Percentiles rank a stretch among this genome's conserved stretches.
These are phyloP conservation scores for Cistogaster globosa DNA, from an alignment of 2,888 invertebrate species.

Conservation along the genomic window DNA sequence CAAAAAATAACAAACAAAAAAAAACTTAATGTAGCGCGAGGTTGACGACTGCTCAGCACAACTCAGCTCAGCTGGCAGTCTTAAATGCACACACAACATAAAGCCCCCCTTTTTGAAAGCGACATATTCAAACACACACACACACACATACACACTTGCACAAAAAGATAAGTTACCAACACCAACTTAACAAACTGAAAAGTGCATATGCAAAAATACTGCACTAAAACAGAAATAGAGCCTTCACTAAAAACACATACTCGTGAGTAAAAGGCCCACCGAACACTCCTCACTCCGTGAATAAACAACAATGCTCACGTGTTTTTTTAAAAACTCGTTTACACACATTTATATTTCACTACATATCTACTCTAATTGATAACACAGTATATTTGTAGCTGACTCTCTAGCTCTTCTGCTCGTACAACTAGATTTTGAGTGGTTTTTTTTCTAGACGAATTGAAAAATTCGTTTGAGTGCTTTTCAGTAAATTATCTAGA, in stretches of 20 bases:
- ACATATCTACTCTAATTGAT: not conserved
- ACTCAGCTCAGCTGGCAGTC: slow-evolving; percentile 61
- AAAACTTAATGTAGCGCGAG: slow-evolving; percentile 79
- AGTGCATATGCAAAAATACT: slow-evolving; percentile 71
- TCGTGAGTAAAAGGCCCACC: slow-evolving; percentile 13
- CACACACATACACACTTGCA: not conserved
- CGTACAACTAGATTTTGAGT: slow-evolving; percentile 48
- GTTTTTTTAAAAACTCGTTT: slow-evolving; percentile 34
- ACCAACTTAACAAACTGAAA: slow-evolving; percentile 16
- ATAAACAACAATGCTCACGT: slow-evolving; percentile 45
- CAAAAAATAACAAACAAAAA: slow-evolving; percentile 63
- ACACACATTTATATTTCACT: not conserved
- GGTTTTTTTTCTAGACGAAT: not conserved
- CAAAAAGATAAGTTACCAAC: not conserved
- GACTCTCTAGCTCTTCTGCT: not conserved
- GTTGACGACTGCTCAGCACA: slow-evolving; percentile 74
- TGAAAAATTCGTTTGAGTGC: slow-evolving; percentile 30
- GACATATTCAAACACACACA: slow-evolving; percentile 24
- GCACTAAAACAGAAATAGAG: slow-evolving; percentile 59
- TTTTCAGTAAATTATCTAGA: slow-evolving; percentile 63
- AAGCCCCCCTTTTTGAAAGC: slow-evolving; percentile 39
- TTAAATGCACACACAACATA: slow-evolving; percentile 47
- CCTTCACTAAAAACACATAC: slow-evolving; percentile 47
- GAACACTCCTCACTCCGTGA: not conserved
- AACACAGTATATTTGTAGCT: slow-evolving; percentile 1